Evolutionary conservation across 1,140 invertebrate species (phyloP).

Genomic region (Pogonomyrmex barbatus): DNA sequence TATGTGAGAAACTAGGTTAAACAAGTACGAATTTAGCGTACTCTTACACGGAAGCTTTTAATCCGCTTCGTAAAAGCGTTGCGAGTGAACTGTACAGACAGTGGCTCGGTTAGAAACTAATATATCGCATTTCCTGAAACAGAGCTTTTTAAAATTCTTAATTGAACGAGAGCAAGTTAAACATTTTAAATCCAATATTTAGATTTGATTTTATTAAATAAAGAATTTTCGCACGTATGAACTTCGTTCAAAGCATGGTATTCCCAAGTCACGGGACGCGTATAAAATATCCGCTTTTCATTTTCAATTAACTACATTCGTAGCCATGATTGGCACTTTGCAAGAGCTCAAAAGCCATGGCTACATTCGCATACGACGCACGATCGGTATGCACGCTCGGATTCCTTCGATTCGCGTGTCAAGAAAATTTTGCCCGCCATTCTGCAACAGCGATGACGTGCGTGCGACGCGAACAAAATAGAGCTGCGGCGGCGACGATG

Average conservation of each 20-base stretch:
- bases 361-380: slow-evolving; percentile 51
- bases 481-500: slow-evolving; percentile 39
- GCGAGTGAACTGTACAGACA: not conserved
- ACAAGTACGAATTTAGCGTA: slow-evolving; percentile 65
- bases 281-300: slow-evolving; percentile 52
- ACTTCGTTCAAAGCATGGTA: not conserved
- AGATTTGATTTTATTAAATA: slow-evolving; percentile 23
- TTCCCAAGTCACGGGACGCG: not conserved
- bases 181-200: slow-evolving; percentile 20
- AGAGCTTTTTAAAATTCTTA: slow-evolving; percentile 22
- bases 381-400: slow-evolving; percentile 34
- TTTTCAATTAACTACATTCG: slow-evolving; percentile 52
- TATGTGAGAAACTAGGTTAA: slow-evolving; percentile 66
- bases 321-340: slow-evolving; percentile 40
- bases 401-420: slow-evolving; percentile 58
- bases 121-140: slow-evolving; percentile 16
- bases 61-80: slow-evolving; percentile 50
- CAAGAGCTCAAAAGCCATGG: slow-evolving; percentile 44
- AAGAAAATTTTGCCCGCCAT: slow-evolving; percentile 51
- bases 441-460: slow-evolving; percentile 18
- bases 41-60: slow-evolving; percentile 63
- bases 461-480: slow-evolving; percentile 33
- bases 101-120: slow-evolving; percentile 24
- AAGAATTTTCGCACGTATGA: slow-evolving; percentile 4
- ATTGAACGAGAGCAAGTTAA: not conserved